These are phyloP conservation scores for Tachycineta bicolor DNA, from an alignment of 2,113 vertebrate species.

Conservation along the genomic window DNA sequence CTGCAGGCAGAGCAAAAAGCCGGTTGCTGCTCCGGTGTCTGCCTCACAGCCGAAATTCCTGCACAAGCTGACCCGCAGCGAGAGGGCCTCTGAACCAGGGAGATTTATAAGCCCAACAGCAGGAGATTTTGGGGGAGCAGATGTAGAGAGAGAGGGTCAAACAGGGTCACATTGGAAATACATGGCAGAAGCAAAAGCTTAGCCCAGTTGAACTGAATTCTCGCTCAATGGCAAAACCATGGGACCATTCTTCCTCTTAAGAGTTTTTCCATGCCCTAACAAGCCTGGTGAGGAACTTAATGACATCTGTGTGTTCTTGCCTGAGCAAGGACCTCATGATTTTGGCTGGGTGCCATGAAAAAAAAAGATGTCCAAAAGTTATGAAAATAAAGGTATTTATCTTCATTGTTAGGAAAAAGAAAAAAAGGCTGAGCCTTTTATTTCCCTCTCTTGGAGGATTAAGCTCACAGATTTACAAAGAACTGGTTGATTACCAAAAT, in stretches of 20 bases:
- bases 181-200: neutral
- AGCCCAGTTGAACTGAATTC: neutral
- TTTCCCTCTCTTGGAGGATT: constrained; percentile 47
- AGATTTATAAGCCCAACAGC: constrained; percentile 15
- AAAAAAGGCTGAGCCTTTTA: constrained; percentile 21
- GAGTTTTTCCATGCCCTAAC: constrained; percentile 13
- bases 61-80: neutral
- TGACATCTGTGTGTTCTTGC: constrained; percentile 3
- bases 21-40: neutral
- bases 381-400: constrained; percentile 70
- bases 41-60: neutral
- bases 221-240: neutral
- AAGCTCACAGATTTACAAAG: constrained; percentile 59
- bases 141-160: neutral
- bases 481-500: constrained; percentile 67
- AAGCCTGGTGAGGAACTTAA: constrained; percentile 39
- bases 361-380: constrained; percentile 49
- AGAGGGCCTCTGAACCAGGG: neutral
- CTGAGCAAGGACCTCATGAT: constrained; percentile 6
- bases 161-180: constrained; percentile 6
- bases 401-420: neutral
- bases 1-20: neutral
- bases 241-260: neutral
- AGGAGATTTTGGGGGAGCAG: constrained; percentile 30
- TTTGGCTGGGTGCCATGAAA: constrained; percentile 3